These are phyloP conservation scores for Mustela nigripes DNA, from an alignment of 2,113 vertebrate species.

Conservation along the genomic window DNA sequence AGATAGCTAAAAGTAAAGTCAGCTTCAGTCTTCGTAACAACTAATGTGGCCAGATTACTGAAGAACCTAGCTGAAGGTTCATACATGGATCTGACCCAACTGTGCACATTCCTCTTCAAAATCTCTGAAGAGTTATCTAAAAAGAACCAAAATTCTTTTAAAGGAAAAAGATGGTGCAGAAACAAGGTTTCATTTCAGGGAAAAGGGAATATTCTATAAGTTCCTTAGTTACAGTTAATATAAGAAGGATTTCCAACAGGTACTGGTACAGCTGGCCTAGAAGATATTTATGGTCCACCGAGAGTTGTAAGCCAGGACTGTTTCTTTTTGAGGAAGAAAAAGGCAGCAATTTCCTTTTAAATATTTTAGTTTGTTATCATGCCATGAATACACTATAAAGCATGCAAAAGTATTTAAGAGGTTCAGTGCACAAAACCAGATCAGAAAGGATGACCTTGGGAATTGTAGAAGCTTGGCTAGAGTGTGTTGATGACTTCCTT, in stretches of 20 bases:
- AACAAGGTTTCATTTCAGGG: background rate
- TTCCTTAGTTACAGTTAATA: conserved; percentile 58
- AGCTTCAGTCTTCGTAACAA: background rate
- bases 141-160: conserved; percentile 33
- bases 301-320: conserved; percentile 70
- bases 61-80: background rate
- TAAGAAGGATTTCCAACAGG: conserved; percentile 64
- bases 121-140: conserved; percentile 34
- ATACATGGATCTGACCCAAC: background rate
- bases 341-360: conserved; percentile 71
- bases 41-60: background rate
- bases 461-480: background rate
- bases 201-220: conserved; percentile 65
- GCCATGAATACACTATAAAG: conserved; percentile 71
- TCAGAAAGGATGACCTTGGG: conserved; percentile 61
- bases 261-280: conserved; percentile 50
- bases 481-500: background rate
- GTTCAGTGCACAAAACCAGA: conserved; percentile 3
- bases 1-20: background rate
- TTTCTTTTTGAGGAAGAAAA: conserved; percentile 54
- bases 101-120: background rate
- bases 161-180: background rate
- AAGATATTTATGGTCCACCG: conserved; percentile 61
- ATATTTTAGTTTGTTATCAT: conserved; percentile 79
- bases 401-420: conserved; percentile 64